Base-by-base conservation (phyloP, 2,888 invertebrate genomes). In the Polydrusus tereticollis region DNA sequence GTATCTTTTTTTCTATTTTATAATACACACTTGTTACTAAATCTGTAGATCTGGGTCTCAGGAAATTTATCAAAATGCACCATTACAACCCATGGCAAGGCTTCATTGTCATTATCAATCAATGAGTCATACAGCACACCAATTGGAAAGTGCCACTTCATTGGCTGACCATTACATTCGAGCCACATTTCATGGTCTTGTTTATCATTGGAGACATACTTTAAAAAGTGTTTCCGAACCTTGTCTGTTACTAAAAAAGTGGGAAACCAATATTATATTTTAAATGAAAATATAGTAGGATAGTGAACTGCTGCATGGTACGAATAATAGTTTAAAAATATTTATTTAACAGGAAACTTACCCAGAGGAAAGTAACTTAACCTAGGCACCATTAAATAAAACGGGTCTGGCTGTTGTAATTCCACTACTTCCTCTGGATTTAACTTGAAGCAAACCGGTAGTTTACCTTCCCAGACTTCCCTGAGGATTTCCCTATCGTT, bases 31-130 rank as follows among this genome's bases (percentile, higher is more conserved):
- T 94, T 94, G 82, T 92, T 94, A 59, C 90, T 90, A 83, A 96
- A 96, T 83, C 92, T 93, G 78, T 98, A 90, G n/a, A 99, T 87
- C 79, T 94, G 89, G 58, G 93, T 91, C 82, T 96, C 96, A 12
- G 98, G 98, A 85, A 97, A 98, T 84, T 96, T 94, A 79, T 96
- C 93, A 86, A 98, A 98, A 85, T 98, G 98, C 12, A 98, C 96
- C 23, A 94, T 96, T 26, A 99, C 87, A 78, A 90, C 91, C 99
- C 99, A 99, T 0, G 99, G 99, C 41, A 98, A 87, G 26, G 91
- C 88, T 50, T 94, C 94, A 63, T 43, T 52, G 69, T 88, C 88
- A 1, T 87, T 85, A 20, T 82, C 81, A 80, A 90, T 89, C 59
- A 87, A 88, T 72, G 97, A 86, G 87, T 99, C 99, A 85, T 93